These are phyloP conservation scores for Spodoptera litura DNA, from an alignment of 1,140 invertebrate genomes.

Conservation along the genomic window DNA sequence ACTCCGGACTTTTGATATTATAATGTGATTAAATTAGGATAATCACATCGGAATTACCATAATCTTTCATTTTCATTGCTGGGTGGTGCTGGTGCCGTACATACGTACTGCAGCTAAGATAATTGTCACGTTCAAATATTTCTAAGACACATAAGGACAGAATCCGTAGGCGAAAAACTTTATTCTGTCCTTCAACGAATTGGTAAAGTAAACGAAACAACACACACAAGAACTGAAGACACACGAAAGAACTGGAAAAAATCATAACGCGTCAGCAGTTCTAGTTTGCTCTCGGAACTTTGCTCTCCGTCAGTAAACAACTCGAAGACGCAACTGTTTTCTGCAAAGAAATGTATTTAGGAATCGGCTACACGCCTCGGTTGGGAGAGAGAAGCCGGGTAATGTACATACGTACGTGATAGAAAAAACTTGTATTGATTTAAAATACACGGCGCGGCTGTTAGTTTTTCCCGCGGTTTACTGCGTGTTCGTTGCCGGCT, in stretches of 20 bases:
- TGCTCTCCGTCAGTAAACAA: constrained; percentile 60
- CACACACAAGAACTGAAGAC: constrained; percentile 49
- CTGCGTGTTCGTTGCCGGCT: constrained; percentile 2
- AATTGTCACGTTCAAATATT: background rate
- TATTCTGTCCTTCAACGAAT: constrained; percentile 45
- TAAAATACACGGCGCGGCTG: constrained; percentile 17
- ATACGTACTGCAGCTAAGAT: background rate
- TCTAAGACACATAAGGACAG: background rate
- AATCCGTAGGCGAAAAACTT: constrained; percentile 2
- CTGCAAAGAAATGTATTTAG: constrained; percentile 57
- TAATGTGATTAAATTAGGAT: constrained; percentile 29
- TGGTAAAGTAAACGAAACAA: constrained; percentile 40
- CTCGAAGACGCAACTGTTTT: constrained; percentile 53
- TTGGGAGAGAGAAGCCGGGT: background rate
- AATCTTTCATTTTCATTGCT: background rate
- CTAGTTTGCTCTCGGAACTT: constrained; percentile 59
- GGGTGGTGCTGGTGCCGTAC: background rate
- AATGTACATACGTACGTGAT: constrained; percentile 19
- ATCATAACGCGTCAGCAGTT: constrained; percentile 62
- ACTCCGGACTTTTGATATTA: constrained; percentile 34
- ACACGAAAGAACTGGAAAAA: constrained; percentile 51
- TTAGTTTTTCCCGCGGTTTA: constrained; percentile 24
- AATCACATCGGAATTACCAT: background rate
- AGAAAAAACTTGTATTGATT: constrained; percentile 30
- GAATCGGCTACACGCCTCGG: constrained; percentile 38